Conservation (phyloP, 1,140 invertebrate genomes). For the Episyrphus balteatus region DNA sequence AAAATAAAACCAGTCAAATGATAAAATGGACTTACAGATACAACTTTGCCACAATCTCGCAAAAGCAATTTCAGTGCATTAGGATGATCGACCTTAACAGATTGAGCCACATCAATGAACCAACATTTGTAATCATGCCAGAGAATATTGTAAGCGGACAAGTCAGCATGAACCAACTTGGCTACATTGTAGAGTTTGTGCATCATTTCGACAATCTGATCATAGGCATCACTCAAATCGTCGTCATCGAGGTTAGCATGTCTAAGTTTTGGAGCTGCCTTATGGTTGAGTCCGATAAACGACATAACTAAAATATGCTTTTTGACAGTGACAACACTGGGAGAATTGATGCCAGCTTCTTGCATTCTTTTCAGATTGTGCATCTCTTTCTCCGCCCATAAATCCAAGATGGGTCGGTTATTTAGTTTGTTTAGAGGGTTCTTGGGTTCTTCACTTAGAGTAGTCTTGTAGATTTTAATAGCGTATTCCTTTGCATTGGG, state of each 20-base stretch:
- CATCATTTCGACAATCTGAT: conserved; percentile 56
- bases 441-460: conserved; percentile 73
- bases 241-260: conserved; percentile 50
- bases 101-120: conserved; percentile 85
- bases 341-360: conserved; percentile 63
- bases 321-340: conserved; percentile 66
- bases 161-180: conserved; percentile 78
- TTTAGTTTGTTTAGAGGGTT: conserved; percentile 59
- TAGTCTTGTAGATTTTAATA: conserved; percentile 88
- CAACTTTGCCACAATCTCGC: conserved; percentile 69
- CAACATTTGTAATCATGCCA: conserved; percentile 67
- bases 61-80: conserved; percentile 67
- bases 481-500: conserved; percentile 71
- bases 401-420: conserved; percentile 68
- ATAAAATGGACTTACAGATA: conserved; percentile 51
- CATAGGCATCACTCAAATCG: conserved; percentile 47
- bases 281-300: conserved; percentile 68
- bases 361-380: conserved; percentile 66
- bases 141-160: conserved; percentile 86
- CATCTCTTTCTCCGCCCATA: conserved; percentile 92
- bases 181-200: conserved; percentile 64
- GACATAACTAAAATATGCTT: conserved; percentile 83
- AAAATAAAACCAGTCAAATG: not conserved
- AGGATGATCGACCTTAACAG: conserved; percentile 74
- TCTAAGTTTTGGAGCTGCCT: conserved; percentile 72